phyloP scores from a whole-genome alignment of 2,797 vertebrate genomes.

The Acrossocheilus wenchowensis region DNA sequence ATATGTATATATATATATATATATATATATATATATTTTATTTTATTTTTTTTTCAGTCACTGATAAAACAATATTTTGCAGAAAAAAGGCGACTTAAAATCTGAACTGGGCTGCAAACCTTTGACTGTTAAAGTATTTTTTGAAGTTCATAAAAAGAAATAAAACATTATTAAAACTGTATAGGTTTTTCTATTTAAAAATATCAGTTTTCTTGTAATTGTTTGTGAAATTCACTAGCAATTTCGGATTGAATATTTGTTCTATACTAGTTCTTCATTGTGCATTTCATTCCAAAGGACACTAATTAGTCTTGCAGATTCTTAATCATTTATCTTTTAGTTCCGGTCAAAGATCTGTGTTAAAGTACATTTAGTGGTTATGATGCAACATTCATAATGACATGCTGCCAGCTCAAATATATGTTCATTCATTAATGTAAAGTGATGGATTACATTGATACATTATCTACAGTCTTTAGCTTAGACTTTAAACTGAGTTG shows the following conservation, averaged over 20 bases:
- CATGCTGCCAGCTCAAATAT: background rate
- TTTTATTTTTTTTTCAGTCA: background rate
- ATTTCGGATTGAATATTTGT: background rate
- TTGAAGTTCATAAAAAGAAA: background rate
- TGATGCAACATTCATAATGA: background rate
- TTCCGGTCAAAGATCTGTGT: background rate
- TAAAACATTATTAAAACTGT: background rate
- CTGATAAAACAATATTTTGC: background rate
- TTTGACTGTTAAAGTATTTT: background rate
- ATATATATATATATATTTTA: background rate
- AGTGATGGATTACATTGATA: background rate
- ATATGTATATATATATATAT: too few relatives aligned
- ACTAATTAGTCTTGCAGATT: background rate
- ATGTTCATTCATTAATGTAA: background rate
- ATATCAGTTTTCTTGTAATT: background rate
- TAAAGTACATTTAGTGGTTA: constrained; percentile 14
- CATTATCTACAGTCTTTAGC: background rate
- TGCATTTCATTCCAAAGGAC: background rate
- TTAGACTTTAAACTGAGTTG: background rate
- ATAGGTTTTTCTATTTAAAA: background rate
- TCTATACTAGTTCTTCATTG: background rate
- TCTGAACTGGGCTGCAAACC: background rate
- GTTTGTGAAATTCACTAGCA: too few relatives aligned
- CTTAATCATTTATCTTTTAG: background rate
- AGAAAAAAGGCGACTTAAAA: background rate